Base-by-base conservation (phyloP, 2,888 invertebrate species). In the Mycogona germanica region DNA sequence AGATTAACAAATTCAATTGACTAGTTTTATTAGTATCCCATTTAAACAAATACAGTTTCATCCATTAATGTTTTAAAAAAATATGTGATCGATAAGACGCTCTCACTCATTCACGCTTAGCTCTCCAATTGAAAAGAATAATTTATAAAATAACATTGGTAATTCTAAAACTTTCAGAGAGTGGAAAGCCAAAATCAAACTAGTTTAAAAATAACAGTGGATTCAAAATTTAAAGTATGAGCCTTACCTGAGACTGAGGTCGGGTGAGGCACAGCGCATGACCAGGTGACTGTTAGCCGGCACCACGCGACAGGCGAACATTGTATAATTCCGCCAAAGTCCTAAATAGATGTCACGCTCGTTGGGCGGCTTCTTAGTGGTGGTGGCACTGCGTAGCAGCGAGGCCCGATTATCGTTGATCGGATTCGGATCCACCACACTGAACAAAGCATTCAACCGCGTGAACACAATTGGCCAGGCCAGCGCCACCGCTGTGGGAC, bases 271-370 rank as follows among this genome's bases (percentile, higher is more conserved):
- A 70, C 92, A 93, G 51, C 93, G 79, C 47, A 89, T 78, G 30
- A 89, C 79, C 0, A 87, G 85, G 66, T 84, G 85, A 1, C 87
- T 85, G 57, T 86, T 84, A 25, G 91, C 87, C 12, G 96, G 97
- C 4, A 95, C 93, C 44, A 98, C 85, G 51, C 93, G 80, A 74
- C 96, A 98, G 6, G 93, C 93, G 75, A 96, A 87, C 17, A 91
- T 88, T 63, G 95, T 81, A 72, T 97, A 96, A 74, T 96, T 96
- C 67, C 92, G 87, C 96, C 98, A 99, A 25, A 98, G 79, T 71
- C 89, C 89, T 76, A 97, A 82, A 70, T 96, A 93, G 30, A 88
- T 81, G 68, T 96, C 96, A 61, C 92, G 76, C 72, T 96, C 96
- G 61, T 87, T 89, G 52, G 91, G 82, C 7, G 89, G 85, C 67